Evolutionary conservation across 2,113 vertebrate genomes (phyloP).

Genomic region (Galbula dea): DNA sequence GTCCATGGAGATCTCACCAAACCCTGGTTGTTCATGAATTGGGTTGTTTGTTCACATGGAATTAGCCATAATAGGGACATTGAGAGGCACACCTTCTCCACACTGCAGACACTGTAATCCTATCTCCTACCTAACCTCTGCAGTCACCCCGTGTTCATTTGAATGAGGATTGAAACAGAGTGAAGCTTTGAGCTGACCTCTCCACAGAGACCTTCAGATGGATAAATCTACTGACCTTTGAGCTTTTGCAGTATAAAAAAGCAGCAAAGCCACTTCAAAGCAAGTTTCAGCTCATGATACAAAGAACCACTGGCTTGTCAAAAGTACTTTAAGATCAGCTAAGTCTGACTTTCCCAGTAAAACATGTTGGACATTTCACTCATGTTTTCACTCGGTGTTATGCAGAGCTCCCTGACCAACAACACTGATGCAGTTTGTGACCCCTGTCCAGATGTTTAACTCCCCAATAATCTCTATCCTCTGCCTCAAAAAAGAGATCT

Average conservation of each 20-base stretch:
- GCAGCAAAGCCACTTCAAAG: conserved; percentile 55
- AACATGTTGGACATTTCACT: not conserved
- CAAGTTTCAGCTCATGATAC: conserved; percentile 15
- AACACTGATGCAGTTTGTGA: not conserved
- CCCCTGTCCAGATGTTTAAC: not conserved
- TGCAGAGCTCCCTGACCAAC: not conserved
- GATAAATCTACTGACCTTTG: conserved; percentile 64
- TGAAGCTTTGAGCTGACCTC: conserved; percentile 61
- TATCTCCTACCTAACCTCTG: conserved; percentile 47
- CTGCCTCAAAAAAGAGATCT: not conserved
- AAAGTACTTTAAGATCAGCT: conserved; percentile 12
- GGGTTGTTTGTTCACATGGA: not conserved
- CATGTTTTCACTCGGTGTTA: not conserved
- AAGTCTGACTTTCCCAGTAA: conserved; percentile 21
- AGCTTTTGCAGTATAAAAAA: conserved; percentile 49
- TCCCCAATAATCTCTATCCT: not conserved
- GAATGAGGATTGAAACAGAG: conserved; percentile 45
- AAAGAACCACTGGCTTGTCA: conserved; percentile 32
- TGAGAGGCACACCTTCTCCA: conserved; percentile 44
- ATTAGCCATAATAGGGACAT: conserved; percentile 36
- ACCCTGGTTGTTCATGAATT: not conserved
- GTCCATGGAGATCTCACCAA: not conserved
- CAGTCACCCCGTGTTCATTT: not conserved
- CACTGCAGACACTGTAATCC: conserved; percentile 36
- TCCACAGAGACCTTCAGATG: conserved; percentile 3